Evolutionary conservation across 30 jellyfish, hydroid and myxozoan genomes (phyloP), one percentile per base, ranked within the genome.

Genomic region (Aurelia sp.): DNA sequence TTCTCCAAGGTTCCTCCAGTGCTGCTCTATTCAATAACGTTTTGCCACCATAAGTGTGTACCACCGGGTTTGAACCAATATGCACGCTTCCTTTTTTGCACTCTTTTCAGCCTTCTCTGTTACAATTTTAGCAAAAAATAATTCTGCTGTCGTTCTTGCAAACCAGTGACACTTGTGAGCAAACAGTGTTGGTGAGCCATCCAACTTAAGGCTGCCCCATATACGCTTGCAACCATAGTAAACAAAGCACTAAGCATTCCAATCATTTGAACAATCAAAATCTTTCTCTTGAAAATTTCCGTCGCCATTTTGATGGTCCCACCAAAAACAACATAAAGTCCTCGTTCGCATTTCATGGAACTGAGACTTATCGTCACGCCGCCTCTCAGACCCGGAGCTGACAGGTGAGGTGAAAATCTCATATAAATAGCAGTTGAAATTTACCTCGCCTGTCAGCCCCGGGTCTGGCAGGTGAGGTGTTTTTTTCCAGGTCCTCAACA

Each of bases 21-120:
- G 77, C 77, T 66, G 10, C 11, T 0, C 77, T 60, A 7, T 13
- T 66, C 16, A 66, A 4, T 60, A 66, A 4, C n/a, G 9, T 66
- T 66, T 13, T 30, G 77, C 77, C 77, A 66, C 48, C 77, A 66
- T 66, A 66, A 66, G n/a, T n/a, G 60, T 4, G 48, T 66, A 66
- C 77, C 60, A 4, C 77, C 51, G 5, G 40, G 48, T 30, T 66
- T 30, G 48, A 66, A 66, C 77, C 77, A 66, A 7, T 4, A 7
- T 66, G 77, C 16, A 4, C 77, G 11, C n/a, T 66, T 66, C 16
- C 5, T 66, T 66, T 60, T 66, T 13, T 66, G 40, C 9, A 66
- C 0, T 13, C 77, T 66, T 66, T 66, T 30, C 17, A 66, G 48
- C 16, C 16, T 30, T 7, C 0, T 13, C 10, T 66, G 6, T 13